A percentile compares a stretch with the other conserved stretches of the same genome.
phyloP scores from a whole-genome alignment of 1,140 invertebrate genomes.

The Parapsyche elsis region DNA sequence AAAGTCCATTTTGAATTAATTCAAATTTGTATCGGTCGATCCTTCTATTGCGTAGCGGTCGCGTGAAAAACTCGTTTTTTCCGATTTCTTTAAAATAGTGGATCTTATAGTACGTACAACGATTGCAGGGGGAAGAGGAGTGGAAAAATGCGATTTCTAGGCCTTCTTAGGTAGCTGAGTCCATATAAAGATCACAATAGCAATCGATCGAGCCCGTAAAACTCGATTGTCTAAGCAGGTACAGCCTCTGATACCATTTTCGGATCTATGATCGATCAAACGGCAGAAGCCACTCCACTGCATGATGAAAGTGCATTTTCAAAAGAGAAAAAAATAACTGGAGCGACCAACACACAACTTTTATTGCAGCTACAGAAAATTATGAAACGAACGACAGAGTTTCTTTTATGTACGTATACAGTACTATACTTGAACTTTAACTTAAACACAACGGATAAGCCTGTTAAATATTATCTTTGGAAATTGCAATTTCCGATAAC shows the following conservation, averaged over 20 bases:
- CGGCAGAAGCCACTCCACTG: slow-evolving; percentile 6
- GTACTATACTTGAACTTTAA: not conserved
- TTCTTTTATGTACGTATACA: too few species aligned
- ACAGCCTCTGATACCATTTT: slow-evolving; percentile 30
- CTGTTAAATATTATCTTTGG: not conserved
- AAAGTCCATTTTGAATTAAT: slow-evolving; percentile 41
- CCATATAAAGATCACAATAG: slow-evolving; percentile 55
- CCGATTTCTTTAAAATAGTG: too few species aligned
- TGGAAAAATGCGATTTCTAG: slow-evolving; percentile 14
- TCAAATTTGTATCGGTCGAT: too few species aligned
- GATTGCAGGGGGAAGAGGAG: not conserved
- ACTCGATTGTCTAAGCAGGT: slow-evolving; percentile 40
- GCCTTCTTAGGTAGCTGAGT: not conserved
- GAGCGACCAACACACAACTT: too few species aligned
- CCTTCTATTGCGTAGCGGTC: too few species aligned
- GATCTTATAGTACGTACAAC: slow-evolving; percentile 3
- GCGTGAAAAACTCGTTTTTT: too few species aligned
- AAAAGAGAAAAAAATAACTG: too few species aligned
- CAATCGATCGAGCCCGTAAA: slow-evolving; percentile 39
- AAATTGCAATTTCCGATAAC: not conserved
- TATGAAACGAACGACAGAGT: too few species aligned
- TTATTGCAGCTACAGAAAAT: too few species aligned
- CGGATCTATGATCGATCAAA: slow-evolving; percentile 43
- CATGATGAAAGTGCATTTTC: not conserved
- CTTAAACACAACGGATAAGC: not conserved